A percentile compares a stretch with the other conserved stretches of the same genome.
Evolutionary conservation across 2,797 vertebrate genomes (phyloP).

Genomic region (Chiloscyllium punctatum): DNA sequence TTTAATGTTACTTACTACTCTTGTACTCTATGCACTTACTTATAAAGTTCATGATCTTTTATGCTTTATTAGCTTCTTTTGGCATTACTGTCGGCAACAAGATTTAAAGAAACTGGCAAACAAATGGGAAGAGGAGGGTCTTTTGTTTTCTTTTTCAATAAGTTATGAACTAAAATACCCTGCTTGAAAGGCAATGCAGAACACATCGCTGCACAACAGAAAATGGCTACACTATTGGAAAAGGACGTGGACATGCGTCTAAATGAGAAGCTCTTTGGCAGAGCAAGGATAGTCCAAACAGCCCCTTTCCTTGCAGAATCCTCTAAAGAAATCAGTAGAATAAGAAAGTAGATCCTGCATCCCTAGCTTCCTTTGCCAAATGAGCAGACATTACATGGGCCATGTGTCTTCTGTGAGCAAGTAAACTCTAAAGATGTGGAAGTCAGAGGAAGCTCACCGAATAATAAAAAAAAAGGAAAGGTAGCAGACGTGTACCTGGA

Average conservation of each 20-base stretch:
- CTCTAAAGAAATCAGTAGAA: background rate
- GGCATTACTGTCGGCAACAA: background rate
- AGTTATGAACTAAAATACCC: background rate
- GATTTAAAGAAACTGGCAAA: background rate
- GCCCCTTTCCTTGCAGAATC: background rate
- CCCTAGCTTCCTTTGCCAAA: too few species aligned
- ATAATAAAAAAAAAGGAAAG: background rate
- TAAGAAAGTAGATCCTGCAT: background rate
- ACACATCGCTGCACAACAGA: background rate
- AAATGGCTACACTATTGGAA: background rate
- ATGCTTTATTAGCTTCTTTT: background rate
- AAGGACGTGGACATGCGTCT: background rate
- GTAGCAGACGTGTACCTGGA: conserved; percentile 52
- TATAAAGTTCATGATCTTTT: background rate
- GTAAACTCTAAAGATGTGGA: too few species aligned
- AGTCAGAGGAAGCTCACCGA: background rate
- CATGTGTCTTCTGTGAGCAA: too few species aligned
- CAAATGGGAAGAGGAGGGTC: too few species aligned
- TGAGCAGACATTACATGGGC: too few species aligned
- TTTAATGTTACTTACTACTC: background rate
- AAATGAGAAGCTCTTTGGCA: background rate
- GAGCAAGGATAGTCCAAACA: background rate
- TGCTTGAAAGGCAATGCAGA: background rate
- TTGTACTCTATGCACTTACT: background rate
- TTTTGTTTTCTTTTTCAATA: background rate